These are phyloP conservation scores for Trogon melanurus DNA, from an alignment of 2,113 vertebrate genomes.

Conservation along the genomic window DNA sequence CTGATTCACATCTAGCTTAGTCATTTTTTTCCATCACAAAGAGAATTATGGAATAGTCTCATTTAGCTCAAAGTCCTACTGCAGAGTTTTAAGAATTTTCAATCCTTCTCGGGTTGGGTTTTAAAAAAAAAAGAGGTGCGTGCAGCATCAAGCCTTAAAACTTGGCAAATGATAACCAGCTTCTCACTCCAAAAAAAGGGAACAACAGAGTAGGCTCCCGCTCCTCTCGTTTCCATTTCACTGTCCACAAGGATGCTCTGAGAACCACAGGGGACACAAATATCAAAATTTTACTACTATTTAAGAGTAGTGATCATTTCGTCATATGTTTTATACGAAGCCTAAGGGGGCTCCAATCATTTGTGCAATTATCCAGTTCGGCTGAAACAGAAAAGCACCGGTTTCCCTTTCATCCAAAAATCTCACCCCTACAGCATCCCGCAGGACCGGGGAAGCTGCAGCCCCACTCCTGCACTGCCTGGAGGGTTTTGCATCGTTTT, in stretches of 20 bases:
- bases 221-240: background rate
- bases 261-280: background rate
- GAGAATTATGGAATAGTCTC: background rate
- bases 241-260: background rate
- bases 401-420: background rate
- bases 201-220: background rate
- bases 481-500: background rate
- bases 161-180: background rate
- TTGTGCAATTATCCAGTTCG: fast-evolving
- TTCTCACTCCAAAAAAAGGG: background rate
- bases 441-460: background rate
- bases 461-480: background rate
- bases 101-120: background rate
- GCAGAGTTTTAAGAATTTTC: background rate
- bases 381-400: background rate
- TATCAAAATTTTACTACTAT: background rate
- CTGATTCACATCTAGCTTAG: background rate
- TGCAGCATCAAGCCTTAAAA: background rate
- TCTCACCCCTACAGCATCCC: background rate
- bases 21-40: background rate
- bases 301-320: background rate
- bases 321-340: background rate
- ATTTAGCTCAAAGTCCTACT: background rate
- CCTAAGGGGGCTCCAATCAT: background rate
- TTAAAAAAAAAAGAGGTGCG: background rate